Conservation (phyloP, 2,797 vertebrate species). For the Tarsius wallacei region DNA sequence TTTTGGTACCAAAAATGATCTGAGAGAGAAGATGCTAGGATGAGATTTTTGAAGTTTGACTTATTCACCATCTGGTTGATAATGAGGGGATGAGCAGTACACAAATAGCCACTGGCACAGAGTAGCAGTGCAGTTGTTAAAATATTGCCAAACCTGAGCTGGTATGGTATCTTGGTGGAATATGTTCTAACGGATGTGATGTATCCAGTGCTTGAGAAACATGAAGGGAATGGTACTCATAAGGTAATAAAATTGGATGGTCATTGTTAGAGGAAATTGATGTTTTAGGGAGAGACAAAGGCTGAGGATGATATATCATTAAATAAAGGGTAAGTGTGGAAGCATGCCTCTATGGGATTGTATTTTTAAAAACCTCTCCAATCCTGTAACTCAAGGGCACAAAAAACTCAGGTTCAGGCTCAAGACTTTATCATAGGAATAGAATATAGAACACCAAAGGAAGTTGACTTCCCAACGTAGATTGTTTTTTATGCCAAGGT, state of each 20-base stretch:
- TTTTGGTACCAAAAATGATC: neutral
- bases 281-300: neutral
- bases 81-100: no score
- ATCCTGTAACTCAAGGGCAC: neutral
- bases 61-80: neutral
- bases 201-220: neutral
- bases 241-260: neutral
- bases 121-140: neutral
- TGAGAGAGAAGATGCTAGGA: neutral
- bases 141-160: neutral
- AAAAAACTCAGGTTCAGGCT: neutral
- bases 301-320: neutral
- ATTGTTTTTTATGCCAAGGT: neutral
- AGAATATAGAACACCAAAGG: neutral
- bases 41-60: neutral
- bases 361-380: neutral
- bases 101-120: neutral
- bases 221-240: no score
- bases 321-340: neutral
- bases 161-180: neutral
- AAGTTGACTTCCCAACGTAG: neutral
- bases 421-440: neutral
- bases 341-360: neutral
- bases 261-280: neutral
- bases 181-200: neutral